Evolutionary conservation across 2,797 vertebrate species (phyloP), one percentile per base, ranked within the genome.

Genomic region (Artibeus lituratus): DNA sequence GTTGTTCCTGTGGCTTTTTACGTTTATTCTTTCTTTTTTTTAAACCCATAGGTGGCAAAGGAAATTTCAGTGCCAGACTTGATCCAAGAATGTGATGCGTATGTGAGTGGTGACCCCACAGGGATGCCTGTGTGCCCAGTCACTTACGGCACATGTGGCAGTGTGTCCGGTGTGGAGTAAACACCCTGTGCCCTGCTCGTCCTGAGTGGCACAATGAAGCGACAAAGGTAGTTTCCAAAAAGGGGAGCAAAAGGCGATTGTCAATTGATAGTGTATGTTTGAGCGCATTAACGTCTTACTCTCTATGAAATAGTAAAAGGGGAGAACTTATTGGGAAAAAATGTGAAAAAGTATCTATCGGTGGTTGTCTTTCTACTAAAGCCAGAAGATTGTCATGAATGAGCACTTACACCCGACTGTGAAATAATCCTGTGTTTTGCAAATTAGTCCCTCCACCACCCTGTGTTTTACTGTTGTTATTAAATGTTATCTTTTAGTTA

Each of bases 381-480:
- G 78, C 94, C 97, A 97, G 95, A 95, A 98, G 62, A 94, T 96
- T 93, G 81, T 89, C 97, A 59, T 76, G 90, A 74, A 59, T 76
- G 90, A 74, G 59, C 95, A 70, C 91, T 95, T 97, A 97, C 96
- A 98, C 93, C 91, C 98, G 98, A 98, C 98, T 98, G 98, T 98
- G 98, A 98, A 98, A 97, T 98, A 98, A 98, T 97, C 94, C 94
- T 89, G 22, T 16, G 86, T 97, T 97, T 96, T 98, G n/a, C 97
- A n/a, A 97, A 96, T 97, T 97, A 97, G 96, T 96, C 72, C 47
- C 90, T 96, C 93, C 88, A 86, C 95, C 94, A 85, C 4, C 37
- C 86, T 59, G 10, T 97, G 95, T 95, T 96, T 98, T 96, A 81
- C 92, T 92, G 93, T 98, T 98, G 87, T 91, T 97, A 96, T 90